phyloP scores from a whole-genome alignment of 2,888 invertebrate species.

The Cataglyphis cursor region DNA sequence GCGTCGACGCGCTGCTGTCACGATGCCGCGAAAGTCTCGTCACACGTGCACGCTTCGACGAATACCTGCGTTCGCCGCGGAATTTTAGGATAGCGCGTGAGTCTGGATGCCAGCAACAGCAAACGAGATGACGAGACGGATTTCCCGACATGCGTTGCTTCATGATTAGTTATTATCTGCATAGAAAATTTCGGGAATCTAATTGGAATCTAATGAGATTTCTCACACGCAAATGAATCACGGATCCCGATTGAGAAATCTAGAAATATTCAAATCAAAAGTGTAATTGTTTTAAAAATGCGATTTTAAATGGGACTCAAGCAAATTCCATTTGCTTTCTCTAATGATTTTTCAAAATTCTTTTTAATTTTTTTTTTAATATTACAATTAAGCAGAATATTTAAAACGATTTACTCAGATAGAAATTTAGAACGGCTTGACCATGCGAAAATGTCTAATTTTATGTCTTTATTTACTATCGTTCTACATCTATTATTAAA shows the following conservation, averaged over 20 bases:
- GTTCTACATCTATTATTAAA: background rate
- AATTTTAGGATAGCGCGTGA: conserved; percentile 18
- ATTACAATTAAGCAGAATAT: background rate
- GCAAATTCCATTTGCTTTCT: background rate
- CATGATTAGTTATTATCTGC: background rate
- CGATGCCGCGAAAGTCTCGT: background rate
- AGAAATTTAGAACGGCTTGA: background rate
- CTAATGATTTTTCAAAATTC: background rate
- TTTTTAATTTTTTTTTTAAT: background rate
- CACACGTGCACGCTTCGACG: background rate
- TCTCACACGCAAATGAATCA: background rate
- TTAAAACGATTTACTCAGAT: background rate
- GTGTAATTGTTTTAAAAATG: background rate
- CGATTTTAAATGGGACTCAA: background rate
- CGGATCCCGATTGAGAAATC: background rate
- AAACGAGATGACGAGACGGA: background rate
- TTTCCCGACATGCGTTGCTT: background rate
- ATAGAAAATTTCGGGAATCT: background rate
- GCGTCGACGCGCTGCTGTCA: conserved; percentile 14
- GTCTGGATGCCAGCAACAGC: conserved; percentile 5
- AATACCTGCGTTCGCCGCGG: conserved; percentile 7
- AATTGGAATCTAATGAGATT: background rate
- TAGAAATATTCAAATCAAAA: background rate
- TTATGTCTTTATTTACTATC: background rate
- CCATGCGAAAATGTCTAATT: too few species aligned